phyloP scores from a whole-genome alignment of 2,113 vertebrate genomes.

The Isurus oxyrinchus region DNA sequence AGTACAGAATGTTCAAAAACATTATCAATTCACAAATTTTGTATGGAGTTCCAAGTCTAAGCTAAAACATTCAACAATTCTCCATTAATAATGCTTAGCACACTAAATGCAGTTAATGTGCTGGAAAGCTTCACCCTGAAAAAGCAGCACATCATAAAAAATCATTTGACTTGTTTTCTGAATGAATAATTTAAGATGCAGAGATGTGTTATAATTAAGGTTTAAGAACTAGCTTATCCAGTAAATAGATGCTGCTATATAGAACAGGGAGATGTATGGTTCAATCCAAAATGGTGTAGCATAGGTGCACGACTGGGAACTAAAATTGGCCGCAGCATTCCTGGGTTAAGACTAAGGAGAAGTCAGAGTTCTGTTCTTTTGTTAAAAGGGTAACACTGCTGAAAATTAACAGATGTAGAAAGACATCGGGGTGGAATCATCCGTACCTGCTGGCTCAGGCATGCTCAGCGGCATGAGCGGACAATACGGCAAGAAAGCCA shows the following conservation, averaged over 20 bases:
- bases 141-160: background rate
- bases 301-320: too few species aligned
- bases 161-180: background rate
- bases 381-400: too few species aligned
- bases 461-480: too few species aligned
- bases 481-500: too few species aligned
- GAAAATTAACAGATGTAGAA: too few species aligned
- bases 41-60: background rate
- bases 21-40: background rate
- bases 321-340: too few species aligned
- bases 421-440: too few species aligned
- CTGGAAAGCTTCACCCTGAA: background rate
- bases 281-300: background rate
- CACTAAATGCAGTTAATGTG: background rate
- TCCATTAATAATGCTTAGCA: background rate
- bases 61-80: background rate
- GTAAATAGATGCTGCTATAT: background rate
- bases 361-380: background rate
- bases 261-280: background rate
- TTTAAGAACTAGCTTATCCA: background rate
- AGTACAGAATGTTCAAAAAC: background rate
- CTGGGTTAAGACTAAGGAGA: background rate
- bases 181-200: background rate
- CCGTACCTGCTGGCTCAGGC: too few species aligned
- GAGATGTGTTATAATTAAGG: background rate